Conservation (phyloP, 2,797 vertebrate species). For the Sus cebifrons region DNA sequence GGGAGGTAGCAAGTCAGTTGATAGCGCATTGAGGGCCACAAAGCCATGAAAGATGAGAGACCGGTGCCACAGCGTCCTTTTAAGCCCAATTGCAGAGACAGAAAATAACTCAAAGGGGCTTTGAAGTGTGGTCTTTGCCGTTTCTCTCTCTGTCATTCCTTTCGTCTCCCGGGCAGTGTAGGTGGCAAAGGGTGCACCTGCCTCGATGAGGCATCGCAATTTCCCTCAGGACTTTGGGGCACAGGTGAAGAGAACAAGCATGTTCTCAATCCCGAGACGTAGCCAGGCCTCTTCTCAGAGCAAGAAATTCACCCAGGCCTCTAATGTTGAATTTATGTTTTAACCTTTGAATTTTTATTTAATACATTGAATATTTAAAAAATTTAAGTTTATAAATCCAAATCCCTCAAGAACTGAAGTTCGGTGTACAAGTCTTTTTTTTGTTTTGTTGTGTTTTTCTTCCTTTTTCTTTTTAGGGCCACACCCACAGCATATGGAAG, state of each 20-base stretch:
- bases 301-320: neutral
- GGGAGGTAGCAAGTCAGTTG: neutral
- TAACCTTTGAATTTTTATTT: neutral
- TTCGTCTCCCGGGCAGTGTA: neutral
- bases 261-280: rapidly evolving
- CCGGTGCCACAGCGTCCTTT: rapidly evolving
- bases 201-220: rapidly evolving
- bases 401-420: too few relatives aligned
- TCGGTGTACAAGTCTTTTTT: too few relatives aligned
- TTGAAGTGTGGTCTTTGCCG: neutral
- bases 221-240: neutral
- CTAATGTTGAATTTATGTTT: neutral
- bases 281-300: neutral
- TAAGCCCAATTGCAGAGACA: neutral
- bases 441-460: too few relatives aligned
- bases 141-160: neutral
- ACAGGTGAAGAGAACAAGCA: rapidly evolving
- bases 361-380: neutral
- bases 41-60: neutral
- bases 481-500: too few relatives aligned
- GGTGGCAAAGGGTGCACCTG: neutral
- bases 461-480: too few relatives aligned
- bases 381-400: too few relatives aligned
- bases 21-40: neutral
- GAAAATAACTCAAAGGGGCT: neutral